Percentiles rank a stretch among this genome's conserved stretches.
phyloP scores from a whole-genome alignment of 2,888 invertebrate genomes.

The Macrostomum cliftonense region DNA sequence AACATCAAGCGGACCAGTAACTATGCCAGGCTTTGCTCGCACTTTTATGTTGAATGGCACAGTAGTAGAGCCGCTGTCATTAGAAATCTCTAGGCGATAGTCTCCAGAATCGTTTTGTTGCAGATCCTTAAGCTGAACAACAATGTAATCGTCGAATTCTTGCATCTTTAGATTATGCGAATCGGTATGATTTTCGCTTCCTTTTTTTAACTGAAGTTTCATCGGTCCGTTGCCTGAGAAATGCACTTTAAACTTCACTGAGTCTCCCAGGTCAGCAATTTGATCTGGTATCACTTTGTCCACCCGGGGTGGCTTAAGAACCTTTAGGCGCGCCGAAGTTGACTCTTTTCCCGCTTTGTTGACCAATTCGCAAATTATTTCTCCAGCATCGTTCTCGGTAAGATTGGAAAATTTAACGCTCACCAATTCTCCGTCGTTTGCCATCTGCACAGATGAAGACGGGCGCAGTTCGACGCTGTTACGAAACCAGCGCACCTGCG shows the following conservation, averaged over 20 bases:
- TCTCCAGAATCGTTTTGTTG: slow-evolving; percentile 68
- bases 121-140: slow-evolving; percentile 74
- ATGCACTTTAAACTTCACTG: slow-evolving; percentile 87
- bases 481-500: slow-evolving; percentile 27
- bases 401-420: slow-evolving; percentile 64
- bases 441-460: slow-evolving; percentile 47
- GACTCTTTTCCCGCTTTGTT: slow-evolving; percentile 77
- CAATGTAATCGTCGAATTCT: slow-evolving; percentile 78
- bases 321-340: slow-evolving; percentile 67
- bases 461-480: slow-evolving; percentile 30
- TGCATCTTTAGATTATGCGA: slow-evolving; percentile 26
- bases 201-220: slow-evolving; percentile 61
- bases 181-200: slow-evolving; percentile 56
- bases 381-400: slow-evolving; percentile 73
- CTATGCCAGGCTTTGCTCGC: slow-evolving; percentile 60
- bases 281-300: slow-evolving; percentile 71
- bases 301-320: slow-evolving; percentile 72
- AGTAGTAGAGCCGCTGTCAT: slow-evolving; percentile 68
- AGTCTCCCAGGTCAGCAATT: slow-evolving; percentile 76
- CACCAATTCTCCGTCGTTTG: slow-evolving; percentile 43
- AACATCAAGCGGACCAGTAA: slow-evolving; percentile 69
- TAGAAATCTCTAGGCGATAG: slow-evolving; percentile 67
- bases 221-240: slow-evolving; percentile 90
- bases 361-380: slow-evolving; percentile 82
- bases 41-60: slow-evolving; percentile 67